These are phyloP conservation scores for Rhadina sibilatrix DNA, from an alignment of 2,113 vertebrate genomes.

Conservation along the genomic window DNA sequence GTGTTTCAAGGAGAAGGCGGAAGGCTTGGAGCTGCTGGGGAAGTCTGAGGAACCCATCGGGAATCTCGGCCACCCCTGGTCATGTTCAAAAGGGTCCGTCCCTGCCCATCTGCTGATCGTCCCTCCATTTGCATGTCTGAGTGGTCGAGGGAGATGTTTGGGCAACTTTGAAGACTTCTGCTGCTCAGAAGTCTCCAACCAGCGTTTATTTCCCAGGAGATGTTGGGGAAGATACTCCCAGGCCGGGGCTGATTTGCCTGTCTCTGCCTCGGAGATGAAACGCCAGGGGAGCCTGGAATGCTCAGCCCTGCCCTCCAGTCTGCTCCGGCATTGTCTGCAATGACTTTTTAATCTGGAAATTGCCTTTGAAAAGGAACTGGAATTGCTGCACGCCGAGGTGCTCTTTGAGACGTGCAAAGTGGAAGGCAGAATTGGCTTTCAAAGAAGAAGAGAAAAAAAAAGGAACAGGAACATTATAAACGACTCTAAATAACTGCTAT, in stretches of 20 bases:
- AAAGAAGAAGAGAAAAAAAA: background rate
- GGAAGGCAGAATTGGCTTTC: background rate
- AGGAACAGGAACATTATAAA: background rate
- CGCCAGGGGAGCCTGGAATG: background rate
- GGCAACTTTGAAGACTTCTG: background rate
- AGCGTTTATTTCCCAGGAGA: background rate
- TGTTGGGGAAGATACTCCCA: background rate
- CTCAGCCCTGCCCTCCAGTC: background rate
- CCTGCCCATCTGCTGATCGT: background rate
- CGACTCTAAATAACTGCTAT: background rate
- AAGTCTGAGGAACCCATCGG: background rate
- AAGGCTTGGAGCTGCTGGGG: background rate
- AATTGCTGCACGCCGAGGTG: background rate
- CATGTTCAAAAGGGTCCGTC: background rate
- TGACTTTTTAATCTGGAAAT: conserved; percentile 13
- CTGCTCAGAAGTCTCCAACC: background rate
- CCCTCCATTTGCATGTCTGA: conserved; percentile 13
- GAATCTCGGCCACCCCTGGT: background rate
- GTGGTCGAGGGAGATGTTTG: background rate
- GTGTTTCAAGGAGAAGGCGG: background rate
- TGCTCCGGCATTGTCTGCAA: background rate
- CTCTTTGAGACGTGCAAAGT: background rate
- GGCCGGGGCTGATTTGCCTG: background rate
- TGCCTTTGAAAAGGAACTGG: conserved; percentile 48
- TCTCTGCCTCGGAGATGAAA: background rate